Percentiles rank a stretch among this genome's conserved stretches.
phyloP scores from a whole-genome alignment of 2,888 invertebrate genomes.

The Eilema griseolum region DNA sequence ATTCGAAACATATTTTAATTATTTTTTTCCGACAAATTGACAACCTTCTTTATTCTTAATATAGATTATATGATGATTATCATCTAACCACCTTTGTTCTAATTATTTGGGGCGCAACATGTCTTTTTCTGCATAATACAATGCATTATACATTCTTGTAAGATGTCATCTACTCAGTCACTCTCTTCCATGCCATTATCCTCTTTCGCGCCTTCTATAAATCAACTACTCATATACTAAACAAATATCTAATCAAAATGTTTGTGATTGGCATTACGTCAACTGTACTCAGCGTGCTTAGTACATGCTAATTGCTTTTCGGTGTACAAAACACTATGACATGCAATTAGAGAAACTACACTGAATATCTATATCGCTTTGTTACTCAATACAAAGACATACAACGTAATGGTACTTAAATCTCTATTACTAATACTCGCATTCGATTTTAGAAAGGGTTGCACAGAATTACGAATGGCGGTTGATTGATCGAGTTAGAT shows the following conservation, averaged over 20 bases:
- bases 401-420: constrained; percentile 10
- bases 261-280: constrained; percentile 5
- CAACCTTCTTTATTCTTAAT: no score
- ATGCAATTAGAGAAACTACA: constrained; percentile 20
- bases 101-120: no score
- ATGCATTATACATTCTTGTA: no score
- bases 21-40: no score
- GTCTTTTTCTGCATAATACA: no score
- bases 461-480: not conserved
- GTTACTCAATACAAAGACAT: constrained; percentile 17
- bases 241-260: not conserved
- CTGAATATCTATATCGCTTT: constrained; percentile 7
- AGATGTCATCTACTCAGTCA: no score
- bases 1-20: no score
- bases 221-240: not conserved
- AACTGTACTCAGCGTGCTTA: constrained; percentile 11
- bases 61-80: no score
- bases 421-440: constrained; percentile 13
- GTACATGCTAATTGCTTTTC: constrained; percentile 31
- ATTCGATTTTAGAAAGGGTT: constrained; percentile 16
- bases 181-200: not conserved
- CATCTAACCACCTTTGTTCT: no score
- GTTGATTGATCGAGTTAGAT: constrained; percentile 11
- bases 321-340: constrained; percentile 25
- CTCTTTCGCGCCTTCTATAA: not conserved